Percentiles rank a stretch among this genome's conserved stretches.
Conservation (phyloP, 2,797 vertebrate species). For the Catostomus latipinnis region DNA sequence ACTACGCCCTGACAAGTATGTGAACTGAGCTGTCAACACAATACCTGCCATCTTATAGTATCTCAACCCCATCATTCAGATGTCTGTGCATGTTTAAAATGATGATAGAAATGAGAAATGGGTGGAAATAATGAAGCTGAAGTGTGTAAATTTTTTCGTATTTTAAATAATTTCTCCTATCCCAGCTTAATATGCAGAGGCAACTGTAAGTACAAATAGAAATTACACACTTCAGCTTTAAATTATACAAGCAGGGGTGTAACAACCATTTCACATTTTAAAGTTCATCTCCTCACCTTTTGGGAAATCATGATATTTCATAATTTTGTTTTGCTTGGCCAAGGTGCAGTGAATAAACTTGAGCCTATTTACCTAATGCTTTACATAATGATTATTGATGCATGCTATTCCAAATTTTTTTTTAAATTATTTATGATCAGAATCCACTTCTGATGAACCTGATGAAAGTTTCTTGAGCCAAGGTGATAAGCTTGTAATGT, state of each 20-base stretch:
- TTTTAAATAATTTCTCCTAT: no score
- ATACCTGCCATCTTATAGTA: not conserved
- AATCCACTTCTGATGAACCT: no score
- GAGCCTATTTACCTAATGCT: no score
- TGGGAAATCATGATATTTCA: not conserved
- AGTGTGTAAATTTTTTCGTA: no score
- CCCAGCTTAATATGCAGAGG: no score
- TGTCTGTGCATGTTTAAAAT: not conserved
- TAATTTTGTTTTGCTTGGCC: not conserved
- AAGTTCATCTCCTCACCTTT: not conserved
- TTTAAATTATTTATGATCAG: no score
- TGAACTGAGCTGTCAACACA: slow-evolving; percentile 12
- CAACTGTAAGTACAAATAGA: no score
- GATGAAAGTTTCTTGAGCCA: no score
- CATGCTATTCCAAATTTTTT: no score
- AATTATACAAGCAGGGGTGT: not conserved
- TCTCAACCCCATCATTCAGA: not conserved
- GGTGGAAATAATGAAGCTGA: not conserved
- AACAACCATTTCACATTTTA: not conserved
- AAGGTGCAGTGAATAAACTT: not conserved
- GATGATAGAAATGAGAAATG: not conserved
- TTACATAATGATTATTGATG: no score
- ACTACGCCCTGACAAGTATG: slow-evolving; percentile 97
- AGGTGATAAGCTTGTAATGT: no score
- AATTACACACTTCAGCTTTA: no score